phyloP scores from a whole-genome alignment of 2,888 invertebrate species.

The Acholoe squamosa region DNA sequence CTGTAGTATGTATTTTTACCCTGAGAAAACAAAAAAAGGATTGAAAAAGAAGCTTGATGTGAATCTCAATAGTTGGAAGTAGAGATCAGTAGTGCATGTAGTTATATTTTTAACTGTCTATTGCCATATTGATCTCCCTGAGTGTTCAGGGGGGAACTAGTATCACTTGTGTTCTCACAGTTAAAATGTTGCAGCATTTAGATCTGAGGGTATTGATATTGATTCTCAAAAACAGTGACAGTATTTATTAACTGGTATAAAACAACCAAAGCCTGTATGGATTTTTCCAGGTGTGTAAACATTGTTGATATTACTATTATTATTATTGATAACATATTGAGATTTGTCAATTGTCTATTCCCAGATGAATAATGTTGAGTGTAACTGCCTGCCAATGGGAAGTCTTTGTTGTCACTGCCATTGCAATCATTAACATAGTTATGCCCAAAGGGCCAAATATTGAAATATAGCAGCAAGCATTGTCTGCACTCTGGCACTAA shows the following conservation, averaged over 20 bases:
- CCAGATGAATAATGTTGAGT: neutral
- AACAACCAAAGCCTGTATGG: slow-evolving; percentile 27
- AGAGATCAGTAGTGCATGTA: neutral
- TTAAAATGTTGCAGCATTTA: slow-evolving; percentile 43
- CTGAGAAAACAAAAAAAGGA: neutral
- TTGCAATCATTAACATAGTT: slow-evolving; percentile 34
- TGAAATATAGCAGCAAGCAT: too few relatives aligned
- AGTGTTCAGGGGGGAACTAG: neutral
- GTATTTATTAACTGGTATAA: neutral
- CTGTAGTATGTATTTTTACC: neutral
- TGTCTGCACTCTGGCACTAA: too few relatives aligned
- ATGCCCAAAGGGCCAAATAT: too few relatives aligned
- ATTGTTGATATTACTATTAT: slow-evolving; percentile 54
- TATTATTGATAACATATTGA: slow-evolving; percentile 52
- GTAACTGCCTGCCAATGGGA: neutral
- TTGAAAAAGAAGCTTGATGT: neutral
- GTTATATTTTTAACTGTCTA: neutral
- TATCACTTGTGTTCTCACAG: neutral
- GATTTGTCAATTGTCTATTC: slow-evolving; percentile 47
- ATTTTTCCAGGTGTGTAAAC: slow-evolving; percentile 34
- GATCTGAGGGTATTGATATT: neutral
- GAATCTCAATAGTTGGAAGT: slow-evolving; percentile 24
- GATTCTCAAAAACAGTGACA: slow-evolving; percentile 6
- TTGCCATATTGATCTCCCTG: neutral
- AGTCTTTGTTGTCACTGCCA: slow-evolving; percentile 27